These are phyloP conservation scores for Falco peregrinus DNA, from an alignment of 2,797 vertebrate species.

Conservation along the genomic window DNA sequence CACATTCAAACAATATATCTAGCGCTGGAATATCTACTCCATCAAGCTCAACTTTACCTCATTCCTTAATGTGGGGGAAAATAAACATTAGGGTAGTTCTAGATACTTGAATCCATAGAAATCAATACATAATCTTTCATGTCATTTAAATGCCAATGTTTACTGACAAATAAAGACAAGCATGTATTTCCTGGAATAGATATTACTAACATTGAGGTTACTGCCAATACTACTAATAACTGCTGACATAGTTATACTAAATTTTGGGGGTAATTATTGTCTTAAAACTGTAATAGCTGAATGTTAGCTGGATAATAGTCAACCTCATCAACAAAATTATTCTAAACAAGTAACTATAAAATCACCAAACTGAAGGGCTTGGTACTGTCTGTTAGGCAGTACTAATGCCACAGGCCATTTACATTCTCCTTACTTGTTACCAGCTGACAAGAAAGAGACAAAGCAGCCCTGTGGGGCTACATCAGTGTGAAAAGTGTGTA, in stretches of 20 bases:
- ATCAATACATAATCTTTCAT: background rate
- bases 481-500: background rate
- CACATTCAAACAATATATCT: background rate
- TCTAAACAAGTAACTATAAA: background rate
- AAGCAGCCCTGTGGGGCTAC: background rate
- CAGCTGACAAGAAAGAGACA: background rate
- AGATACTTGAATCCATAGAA: background rate
- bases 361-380: background rate
- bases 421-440: background rate
- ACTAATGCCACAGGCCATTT: background rate
- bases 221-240: background rate
- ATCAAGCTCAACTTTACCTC: background rate
- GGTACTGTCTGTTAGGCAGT: background rate
- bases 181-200: background rate
- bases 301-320: background rate
- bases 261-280: background rate
- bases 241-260: background rate
- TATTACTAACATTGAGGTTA: background rate
- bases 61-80: background rate
- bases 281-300: background rate
- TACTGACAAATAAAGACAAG: background rate
- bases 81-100: background rate
- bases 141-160: background rate
- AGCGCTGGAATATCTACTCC: background rate
- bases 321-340: background rate